phyloP scores from a whole-genome alignment of 2,888 invertebrate genomes.

The Harpalus rufipes region DNA sequence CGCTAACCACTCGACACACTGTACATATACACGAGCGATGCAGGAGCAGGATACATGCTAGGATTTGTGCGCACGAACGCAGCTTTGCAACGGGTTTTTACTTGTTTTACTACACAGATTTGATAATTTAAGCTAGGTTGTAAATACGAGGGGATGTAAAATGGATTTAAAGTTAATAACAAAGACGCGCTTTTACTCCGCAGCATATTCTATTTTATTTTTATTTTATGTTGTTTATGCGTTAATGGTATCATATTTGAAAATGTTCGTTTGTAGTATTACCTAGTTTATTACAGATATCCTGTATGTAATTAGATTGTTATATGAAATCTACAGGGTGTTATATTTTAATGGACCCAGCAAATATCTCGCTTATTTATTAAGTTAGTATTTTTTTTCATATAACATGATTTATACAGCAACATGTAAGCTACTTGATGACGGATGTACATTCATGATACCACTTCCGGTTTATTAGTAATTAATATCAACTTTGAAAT shows the following conservation, averaged over 20 bases:
- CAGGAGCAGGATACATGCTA: neutral
- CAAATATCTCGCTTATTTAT: too few relatives aligned
- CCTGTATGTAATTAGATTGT: too few relatives aligned
- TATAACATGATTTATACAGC: too few relatives aligned
- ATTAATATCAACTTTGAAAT: too few relatives aligned
- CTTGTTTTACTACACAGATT: slow-evolving; percentile 28
- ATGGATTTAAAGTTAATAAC: slow-evolving; percentile 6
- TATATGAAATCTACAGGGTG: too few relatives aligned
- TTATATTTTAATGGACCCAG: too few relatives aligned
- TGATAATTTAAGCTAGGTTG: slow-evolving; percentile 36
- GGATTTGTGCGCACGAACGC: slow-evolving; percentile 26
- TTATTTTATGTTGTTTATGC: neutral
- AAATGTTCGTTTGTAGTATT: too few relatives aligned
- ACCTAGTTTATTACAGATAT: too few relatives aligned
- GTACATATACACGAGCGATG: neutral
- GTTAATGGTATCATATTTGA: neutral
- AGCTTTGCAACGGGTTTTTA: slow-evolving; percentile 25
- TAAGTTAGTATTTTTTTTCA: too few relatives aligned
- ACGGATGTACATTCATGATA: too few relatives aligned
- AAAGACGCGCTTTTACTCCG: neutral
- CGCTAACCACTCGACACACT: slow-evolving; percentile 36
- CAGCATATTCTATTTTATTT: neutral
- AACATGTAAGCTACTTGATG: too few relatives aligned
- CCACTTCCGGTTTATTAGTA: too few relatives aligned
- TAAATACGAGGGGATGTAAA: slow-evolving; percentile 10